Conservation (phyloP, 2,797 vertebrate species). For the Sebastes cheni region DNA sequence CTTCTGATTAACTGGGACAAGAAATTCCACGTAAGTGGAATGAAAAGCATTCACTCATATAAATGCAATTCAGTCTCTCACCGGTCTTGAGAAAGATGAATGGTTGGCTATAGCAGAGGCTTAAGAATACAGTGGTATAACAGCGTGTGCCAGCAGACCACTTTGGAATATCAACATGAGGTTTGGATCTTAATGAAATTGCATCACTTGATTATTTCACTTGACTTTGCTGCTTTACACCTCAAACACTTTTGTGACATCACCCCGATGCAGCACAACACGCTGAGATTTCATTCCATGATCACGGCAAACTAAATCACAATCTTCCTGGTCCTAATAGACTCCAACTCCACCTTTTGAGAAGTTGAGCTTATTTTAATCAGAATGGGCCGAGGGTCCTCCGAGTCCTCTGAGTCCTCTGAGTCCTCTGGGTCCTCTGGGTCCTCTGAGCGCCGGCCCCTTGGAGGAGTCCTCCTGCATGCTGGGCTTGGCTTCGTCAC, state of each 20-base stretch:
- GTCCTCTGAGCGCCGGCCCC: not conserved
- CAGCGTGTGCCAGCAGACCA: constrained; percentile 55
- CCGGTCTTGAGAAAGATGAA: constrained; percentile 61
- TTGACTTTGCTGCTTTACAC: not conserved
- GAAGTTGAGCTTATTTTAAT: constrained; percentile 32
- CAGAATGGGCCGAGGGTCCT: not conserved
- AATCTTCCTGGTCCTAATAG: not conserved
- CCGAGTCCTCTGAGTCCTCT: no score
- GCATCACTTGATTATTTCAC: not conserved
- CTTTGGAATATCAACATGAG: constrained; percentile 52
- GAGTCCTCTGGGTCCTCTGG: not conserved
- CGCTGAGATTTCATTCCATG: not conserved
- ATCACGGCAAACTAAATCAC: not conserved
- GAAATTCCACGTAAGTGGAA: constrained; percentile 47
- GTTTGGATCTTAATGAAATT: constrained; percentile 28
- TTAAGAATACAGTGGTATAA: constrained; percentile 27
- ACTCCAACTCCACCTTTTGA: not conserved
- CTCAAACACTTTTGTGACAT: not conserved
- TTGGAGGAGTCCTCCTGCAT: constrained; percentile 4
- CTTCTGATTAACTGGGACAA: constrained; percentile 59
- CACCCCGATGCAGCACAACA: not conserved
- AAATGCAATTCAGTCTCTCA: constrained; percentile 52
- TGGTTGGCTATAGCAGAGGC: constrained; percentile 45
- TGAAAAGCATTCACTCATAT: constrained; percentile 58
- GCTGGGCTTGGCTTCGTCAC: constrained; percentile 24